A percentile compares a stretch with the other conserved stretches of the same genome.
phyloP scores from a whole-genome alignment of 2,797 vertebrate genomes.

The Schizopygopsis malacanthus region DNA sequence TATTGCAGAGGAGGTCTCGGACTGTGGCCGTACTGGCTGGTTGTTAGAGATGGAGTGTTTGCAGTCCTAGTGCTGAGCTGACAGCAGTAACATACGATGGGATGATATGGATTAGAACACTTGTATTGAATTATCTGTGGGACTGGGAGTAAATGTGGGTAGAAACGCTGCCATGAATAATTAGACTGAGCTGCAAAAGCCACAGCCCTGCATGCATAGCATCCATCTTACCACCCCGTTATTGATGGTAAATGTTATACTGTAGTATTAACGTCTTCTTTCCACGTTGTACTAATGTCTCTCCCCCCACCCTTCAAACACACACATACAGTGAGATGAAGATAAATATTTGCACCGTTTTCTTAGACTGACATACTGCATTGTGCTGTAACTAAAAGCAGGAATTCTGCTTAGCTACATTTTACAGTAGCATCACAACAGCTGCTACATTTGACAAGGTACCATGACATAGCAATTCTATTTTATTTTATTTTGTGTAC shows the following conservation, averaged over 20 bases:
- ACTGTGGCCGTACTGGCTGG: constrained; percentile 14
- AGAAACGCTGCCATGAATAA: constrained; percentile 60
- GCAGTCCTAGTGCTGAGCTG: constrained; percentile 36
- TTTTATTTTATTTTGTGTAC: neutral
- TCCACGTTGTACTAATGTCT: constrained; percentile 32
- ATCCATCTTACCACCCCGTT: constrained; percentile 59
- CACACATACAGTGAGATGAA: constrained; percentile 29
- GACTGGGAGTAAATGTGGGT: constrained; percentile 51
- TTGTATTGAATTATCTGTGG: constrained; percentile 64
- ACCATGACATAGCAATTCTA: neutral
- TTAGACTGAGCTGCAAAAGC: constrained; percentile 58
- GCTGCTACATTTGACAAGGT: neutral
- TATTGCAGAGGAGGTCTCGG: constrained; percentile 25
- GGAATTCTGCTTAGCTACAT: neutral
- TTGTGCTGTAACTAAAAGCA: neutral
- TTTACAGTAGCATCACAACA: neutral
- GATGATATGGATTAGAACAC: constrained; percentile 61
- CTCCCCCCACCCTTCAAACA: constrained; percentile 39
- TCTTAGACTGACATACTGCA: neutral
- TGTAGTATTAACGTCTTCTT: constrained; percentile 59
- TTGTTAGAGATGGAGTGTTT: constrained; percentile 39
- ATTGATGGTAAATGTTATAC: constrained; percentile 65
- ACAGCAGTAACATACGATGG: constrained; percentile 55
- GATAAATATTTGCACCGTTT: constrained; percentile 34
- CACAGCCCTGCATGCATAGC: constrained; percentile 48